phyloP scores from a whole-genome alignment of 2,888 invertebrate genomes.

The Drosophila histrio region DNA sequence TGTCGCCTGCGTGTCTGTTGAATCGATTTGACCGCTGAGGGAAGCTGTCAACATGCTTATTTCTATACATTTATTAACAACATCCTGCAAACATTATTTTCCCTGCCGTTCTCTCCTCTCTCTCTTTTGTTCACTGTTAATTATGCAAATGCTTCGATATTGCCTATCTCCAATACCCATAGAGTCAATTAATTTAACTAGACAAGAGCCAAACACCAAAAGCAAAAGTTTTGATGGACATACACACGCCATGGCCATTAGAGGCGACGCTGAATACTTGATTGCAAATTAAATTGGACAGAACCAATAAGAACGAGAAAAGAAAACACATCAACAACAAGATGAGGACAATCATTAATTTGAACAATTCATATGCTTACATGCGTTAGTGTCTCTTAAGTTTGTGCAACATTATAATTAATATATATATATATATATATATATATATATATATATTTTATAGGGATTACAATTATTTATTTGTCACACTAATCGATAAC shows the following conservation, averaged over 20 bases:
- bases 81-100: constrained; percentile 37
- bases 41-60: constrained; percentile 29
- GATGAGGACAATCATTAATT: constrained; percentile 55
- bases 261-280: constrained; percentile 66
- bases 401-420: neutral
- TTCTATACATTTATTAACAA: constrained; percentile 22
- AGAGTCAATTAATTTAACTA: constrained; percentile 56
- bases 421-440: no score
- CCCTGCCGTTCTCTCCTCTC: neutral
- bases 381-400: constrained; percentile 5
- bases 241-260: constrained; percentile 61
- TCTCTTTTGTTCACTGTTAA: constrained; percentile 17
- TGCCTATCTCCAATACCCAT: constrained; percentile 32
- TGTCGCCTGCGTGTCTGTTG: constrained; percentile 68
- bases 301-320: constrained; percentile 39
- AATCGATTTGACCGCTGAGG: constrained; percentile 10
- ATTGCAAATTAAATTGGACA: constrained; percentile 70
- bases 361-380: constrained; percentile 52
- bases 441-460: constrained; percentile 28
- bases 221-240: constrained; percentile 35
- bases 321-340: constrained; percentile 14
- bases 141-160: constrained; percentile 61
- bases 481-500: neutral
- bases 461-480: constrained; percentile 26
- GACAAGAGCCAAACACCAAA: constrained; percentile 22